These are phyloP conservation scores for Tupaia tana DNA, from an alignment of 2,113 vertebrate species.

Conservation along the genomic window DNA sequence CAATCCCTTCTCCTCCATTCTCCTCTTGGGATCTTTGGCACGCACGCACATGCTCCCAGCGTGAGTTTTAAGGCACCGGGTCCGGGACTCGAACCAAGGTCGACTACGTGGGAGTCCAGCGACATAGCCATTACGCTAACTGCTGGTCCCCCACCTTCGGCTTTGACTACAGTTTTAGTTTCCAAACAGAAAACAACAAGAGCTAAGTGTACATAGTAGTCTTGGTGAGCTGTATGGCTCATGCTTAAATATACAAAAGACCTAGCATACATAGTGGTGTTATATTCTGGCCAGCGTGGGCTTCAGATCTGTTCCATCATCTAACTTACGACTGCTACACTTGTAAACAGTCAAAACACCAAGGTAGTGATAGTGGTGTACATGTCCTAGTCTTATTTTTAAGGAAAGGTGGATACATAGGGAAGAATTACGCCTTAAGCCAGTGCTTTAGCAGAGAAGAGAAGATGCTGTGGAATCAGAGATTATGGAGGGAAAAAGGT, in stretches of 20 bases:
- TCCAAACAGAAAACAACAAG: background rate
- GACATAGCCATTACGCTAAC: no score
- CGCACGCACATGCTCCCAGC: no score
- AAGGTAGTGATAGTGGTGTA: rapidly evolving
- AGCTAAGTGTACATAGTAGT: background rate
- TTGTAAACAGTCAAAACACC: background rate
- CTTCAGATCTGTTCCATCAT: background rate
- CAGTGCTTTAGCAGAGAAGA: background rate
- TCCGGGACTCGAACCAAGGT: no score
- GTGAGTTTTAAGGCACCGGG: no score
- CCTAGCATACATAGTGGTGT: rapidly evolving
- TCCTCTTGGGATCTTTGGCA: no score
- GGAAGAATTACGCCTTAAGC: background rate
- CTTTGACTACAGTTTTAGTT: background rate
- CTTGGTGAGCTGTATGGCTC: rapidly evolving
- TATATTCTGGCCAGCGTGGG: background rate
- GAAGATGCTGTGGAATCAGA: background rate
- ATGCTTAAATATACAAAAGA: background rate
- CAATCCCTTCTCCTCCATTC: no score
- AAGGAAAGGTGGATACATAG: background rate
- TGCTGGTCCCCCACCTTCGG: background rate
- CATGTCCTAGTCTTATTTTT: background rate
- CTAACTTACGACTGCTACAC: background rate
- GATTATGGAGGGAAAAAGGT: background rate
- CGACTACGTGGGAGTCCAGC: no score